phyloP scores from a whole-genome alignment of 2,113 vertebrate genomes.

The Cavia porcellus region DNA sequence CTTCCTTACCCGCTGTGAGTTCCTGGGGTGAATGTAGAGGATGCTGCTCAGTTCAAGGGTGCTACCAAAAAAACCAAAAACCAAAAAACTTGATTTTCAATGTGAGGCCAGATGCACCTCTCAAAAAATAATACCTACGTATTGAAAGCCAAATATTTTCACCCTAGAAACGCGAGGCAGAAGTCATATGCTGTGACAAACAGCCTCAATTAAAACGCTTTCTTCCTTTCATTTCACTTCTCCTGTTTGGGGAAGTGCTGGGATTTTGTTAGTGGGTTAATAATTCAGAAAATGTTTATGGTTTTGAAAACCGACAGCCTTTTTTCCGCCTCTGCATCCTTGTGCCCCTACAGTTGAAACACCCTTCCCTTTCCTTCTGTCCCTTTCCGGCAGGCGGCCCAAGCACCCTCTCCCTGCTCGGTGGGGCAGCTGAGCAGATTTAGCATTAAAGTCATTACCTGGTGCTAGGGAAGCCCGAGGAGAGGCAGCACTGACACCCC shows the following conservation, averaged over 20 bases:
- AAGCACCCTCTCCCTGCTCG: neutral
- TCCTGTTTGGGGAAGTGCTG: neutral
- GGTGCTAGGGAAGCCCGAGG: constrained; percentile 41
- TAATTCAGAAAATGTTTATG: neutral
- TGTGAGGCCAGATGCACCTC: constrained; percentile 52
- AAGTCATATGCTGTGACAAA: neutral
- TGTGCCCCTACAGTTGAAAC: neutral
- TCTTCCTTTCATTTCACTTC: neutral
- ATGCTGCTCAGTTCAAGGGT: neutral
- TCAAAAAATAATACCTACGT: constrained; percentile 6
- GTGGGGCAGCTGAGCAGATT: neutral
- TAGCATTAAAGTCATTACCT: neutral
- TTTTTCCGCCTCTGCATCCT: constrained; percentile 22
- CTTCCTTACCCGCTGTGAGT: neutral
- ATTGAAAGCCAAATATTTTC: constrained; percentile 46
- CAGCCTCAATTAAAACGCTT: neutral
- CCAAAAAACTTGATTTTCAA: neutral
- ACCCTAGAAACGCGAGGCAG: neutral
- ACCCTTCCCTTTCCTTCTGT: neutral
- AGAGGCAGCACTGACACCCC: neutral
- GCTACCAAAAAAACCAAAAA: neutral
- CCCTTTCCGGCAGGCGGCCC: neutral
- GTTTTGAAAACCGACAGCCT: neutral
- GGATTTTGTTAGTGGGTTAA: constrained; percentile 52
- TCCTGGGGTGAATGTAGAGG: neutral